Evolutionary conservation across 1,140 invertebrate species (phyloP).

Genomic region (Diuraphis noxia): DNA sequence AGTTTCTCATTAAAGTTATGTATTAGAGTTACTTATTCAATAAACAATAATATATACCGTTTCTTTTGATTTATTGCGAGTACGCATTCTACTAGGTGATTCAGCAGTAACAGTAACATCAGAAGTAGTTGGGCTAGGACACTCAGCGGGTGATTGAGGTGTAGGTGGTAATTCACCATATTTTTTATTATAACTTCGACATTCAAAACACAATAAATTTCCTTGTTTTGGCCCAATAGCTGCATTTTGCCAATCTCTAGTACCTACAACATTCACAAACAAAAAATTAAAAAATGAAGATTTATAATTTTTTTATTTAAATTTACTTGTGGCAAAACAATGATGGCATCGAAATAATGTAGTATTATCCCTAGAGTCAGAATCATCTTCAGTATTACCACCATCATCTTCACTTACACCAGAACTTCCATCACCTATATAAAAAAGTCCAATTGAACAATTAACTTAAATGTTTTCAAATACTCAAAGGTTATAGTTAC

Average conservation of each 20-base stretch:
- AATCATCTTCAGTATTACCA: conserved; percentile 92
- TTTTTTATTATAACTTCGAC: conserved; percentile 79
- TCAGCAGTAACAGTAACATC: conserved; percentile 44
- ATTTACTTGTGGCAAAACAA: conserved; percentile 68
- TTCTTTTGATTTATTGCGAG: conserved; percentile 81
- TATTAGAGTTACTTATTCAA: neutral
- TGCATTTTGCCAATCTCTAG: conserved; percentile 75
- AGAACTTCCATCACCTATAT: conserved; percentile 71
- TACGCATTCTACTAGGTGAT: conserved; percentile 79
- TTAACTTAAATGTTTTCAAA: neutral
- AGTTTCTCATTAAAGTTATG: neutral
- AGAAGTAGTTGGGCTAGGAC: conserved; percentile 76
- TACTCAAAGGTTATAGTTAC: neutral
- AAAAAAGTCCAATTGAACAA: conserved; percentile 44
- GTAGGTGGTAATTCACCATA: conserved; percentile 75
- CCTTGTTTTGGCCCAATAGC: conserved; percentile 71
- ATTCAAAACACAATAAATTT: conserved; percentile 78
- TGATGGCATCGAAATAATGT: conserved; percentile 60
- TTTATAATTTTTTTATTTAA: neutral
- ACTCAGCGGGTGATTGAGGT: conserved; percentile 66
- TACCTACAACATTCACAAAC: conserved; percentile 65
- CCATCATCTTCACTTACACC: conserved; percentile 90
- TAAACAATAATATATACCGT: conserved; percentile 59
- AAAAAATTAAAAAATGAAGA: conserved; percentile 59
- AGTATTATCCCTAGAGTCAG: conserved; percentile 77